These are phyloP conservation scores for Xestia xanthographa DNA, from an alignment of 2,888 invertebrate genomes.

Conservation along the genomic window DNA sequence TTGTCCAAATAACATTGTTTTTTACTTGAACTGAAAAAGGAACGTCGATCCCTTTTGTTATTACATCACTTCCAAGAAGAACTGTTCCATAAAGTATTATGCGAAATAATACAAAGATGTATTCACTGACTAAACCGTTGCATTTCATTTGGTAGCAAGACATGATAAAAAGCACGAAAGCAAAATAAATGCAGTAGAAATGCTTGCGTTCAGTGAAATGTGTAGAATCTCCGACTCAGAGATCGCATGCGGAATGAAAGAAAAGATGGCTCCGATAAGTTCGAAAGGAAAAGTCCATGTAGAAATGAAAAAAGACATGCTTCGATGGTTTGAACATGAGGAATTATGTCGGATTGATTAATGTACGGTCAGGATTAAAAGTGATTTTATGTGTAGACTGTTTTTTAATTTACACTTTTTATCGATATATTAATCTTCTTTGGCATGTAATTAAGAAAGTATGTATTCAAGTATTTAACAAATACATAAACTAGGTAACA, in stretches of 20 bases:
- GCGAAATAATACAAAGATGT: conserved; percentile 20
- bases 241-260: conserved; percentile 63
- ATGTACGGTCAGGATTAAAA: conserved; percentile 8
- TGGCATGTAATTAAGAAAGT: background rate
- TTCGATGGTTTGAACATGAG: conserved; percentile 33
- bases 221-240: conserved; percentile 50
- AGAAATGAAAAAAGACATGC: conserved; percentile 53
- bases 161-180: conserved; percentile 51
- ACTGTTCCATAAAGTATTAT: background rate
- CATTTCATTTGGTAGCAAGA: conserved; percentile 45
- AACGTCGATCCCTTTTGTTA: conserved; percentile 7
- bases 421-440: background rate
- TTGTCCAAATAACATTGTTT: background rate
- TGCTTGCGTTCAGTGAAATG: conserved; percentile 58
- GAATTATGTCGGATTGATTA: conserved; percentile 27
- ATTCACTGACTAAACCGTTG: conserved; percentile 28
- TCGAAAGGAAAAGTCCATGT: conserved; percentile 60
- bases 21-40: background rate
- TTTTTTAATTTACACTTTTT: conserved; percentile 1
- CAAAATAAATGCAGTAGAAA: conserved; percentile 56
- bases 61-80: background rate
- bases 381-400: background rate
- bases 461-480: background rate
- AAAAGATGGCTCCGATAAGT: conserved; percentile 59
- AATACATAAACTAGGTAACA: background rate